Evolutionary conservation across 2,113 vertebrate genomes (phyloP), one percentile per base, ranked within the genome.

Genomic region (Cacatua alba): DNA sequence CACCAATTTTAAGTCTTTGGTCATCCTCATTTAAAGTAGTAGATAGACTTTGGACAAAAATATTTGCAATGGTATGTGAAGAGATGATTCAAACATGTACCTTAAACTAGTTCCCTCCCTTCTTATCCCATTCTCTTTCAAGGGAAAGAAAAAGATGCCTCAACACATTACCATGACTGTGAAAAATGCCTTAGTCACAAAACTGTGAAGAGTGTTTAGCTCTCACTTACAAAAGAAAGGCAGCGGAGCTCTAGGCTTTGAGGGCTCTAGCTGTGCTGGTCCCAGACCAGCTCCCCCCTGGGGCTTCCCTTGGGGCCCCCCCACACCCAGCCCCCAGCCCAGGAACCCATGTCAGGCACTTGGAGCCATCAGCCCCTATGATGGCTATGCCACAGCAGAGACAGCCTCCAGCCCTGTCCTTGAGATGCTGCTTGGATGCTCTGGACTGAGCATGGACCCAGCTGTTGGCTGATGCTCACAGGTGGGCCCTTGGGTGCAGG

Each of bases 301-400:
- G 5, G 7, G 13, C 9, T 60, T 51, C 18, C 18, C 3, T 2
- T 59, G 51, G 11, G 6, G 4, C 1, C 77, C 10, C 17, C 15
- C 1, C 7, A 12, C 9, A 3, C 9, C 15, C 7, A 3, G 2
- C 3, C 21, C 49, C 25, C 7, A n/a, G 5, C 2, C 25, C 25
- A 41, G 33, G 18, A 44, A 2, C 14, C 7, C 49, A 19, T 16
- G 6, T 65, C 17, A 65, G 28, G 1, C 9, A 29, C 53, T 5
- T 0, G 0, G 28, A 15, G 12, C 15, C 20, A 14, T 4, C 41
- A 86, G 13, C 6, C 26, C 10, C 20, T 24, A 4, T 13, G 3
- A 23, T 18, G 44, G 55, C 0, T 1, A 9, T 3, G 5, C 3
- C 4, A 3, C 62, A 25, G 10, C 31, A 49, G n/a, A 29, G 24